A percentile compares a stretch with the other conserved stretches of the same genome.
Conservation (phyloP, 2,888 invertebrate genomes). For the Endotricha flammealis region DNA sequence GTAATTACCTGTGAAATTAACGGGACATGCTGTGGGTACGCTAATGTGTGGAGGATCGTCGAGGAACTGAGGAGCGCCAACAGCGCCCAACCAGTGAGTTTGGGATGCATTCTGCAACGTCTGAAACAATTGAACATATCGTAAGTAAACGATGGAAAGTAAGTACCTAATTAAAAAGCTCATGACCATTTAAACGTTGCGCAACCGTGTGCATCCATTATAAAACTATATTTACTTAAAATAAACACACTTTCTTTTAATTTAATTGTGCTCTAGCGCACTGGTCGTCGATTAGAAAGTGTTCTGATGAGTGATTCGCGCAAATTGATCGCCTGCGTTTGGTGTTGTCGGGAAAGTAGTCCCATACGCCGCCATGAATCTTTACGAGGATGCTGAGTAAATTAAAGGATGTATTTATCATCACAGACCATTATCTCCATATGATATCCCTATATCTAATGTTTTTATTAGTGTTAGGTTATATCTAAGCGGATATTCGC, state of each 20-base stretch:
- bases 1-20: slow-evolving; percentile 68
- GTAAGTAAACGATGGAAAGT: slow-evolving; percentile 30
- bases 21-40: slow-evolving; percentile 79
- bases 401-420: slow-evolving; percentile 57
- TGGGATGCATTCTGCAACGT: slow-evolving; percentile 78
- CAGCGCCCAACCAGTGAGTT: slow-evolving; percentile 82
- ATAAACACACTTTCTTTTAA: slow-evolving; percentile 34
- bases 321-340: slow-evolving; percentile 66
- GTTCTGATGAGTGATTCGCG: slow-evolving; percentile 71
- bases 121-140: slow-evolving; percentile 11
- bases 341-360: slow-evolving; percentile 69
- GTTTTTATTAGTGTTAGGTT: too few relatives aligned
- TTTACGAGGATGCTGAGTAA: slow-evolving; percentile 53
- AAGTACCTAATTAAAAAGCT: slow-evolving; percentile 2
- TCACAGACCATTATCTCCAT: too few relatives aligned
- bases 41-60: slow-evolving; percentile 81
- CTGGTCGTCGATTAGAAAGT: slow-evolving; percentile 69
- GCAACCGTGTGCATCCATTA: slow-evolving; percentile 13
- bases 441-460: too few relatives aligned
- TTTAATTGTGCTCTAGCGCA: slow-evolving; percentile 52
- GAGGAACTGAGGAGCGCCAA: slow-evolving; percentile 83
- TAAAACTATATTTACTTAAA: slow-evolving; percentile 17
- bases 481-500: slow-evolving; percentile 7
- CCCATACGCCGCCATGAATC: slow-evolving; percentile 48
- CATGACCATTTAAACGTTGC: slow-evolving; percentile 4